Evolutionary conservation across 1,140 invertebrate species (phyloP).

Genomic region (Drosophila equinoxialis): DNA sequence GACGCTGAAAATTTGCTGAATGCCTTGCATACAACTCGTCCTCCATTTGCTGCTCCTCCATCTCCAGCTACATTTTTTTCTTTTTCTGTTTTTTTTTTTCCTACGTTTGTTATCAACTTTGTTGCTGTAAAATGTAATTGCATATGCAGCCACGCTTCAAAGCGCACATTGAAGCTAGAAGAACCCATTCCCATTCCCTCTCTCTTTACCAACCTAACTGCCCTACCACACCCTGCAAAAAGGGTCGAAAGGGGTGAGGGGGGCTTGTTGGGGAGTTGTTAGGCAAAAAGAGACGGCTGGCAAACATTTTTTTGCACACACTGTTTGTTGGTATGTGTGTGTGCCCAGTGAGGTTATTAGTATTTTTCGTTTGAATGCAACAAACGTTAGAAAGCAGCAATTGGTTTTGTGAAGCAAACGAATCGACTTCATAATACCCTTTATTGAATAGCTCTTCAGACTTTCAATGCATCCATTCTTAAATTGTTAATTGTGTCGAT

Average conservation of each 20-base stretch:
- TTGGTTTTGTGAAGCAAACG: neutral
- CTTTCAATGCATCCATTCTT: too few relatives aligned
- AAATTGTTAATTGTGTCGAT: neutral
- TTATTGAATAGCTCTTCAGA: neutral
- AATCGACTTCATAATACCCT: neutral
- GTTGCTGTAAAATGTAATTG: constrained; percentile 78
- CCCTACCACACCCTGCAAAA: neutral
- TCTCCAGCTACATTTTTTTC: constrained; percentile 2
- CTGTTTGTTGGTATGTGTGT: constrained; percentile 4
- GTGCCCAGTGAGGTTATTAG: constrained; percentile 50
- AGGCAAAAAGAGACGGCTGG: constrained; percentile 14
- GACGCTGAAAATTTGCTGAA: constrained; percentile 74
- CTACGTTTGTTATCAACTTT: constrained; percentile 77
- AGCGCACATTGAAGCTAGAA: constrained; percentile 56
- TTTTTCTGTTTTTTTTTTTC: constrained; percentile 33
- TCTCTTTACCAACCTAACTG: neutral
- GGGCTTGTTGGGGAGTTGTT: constrained; percentile 1
- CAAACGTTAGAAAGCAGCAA: constrained; percentile 26
- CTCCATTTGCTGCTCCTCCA: constrained; percentile 12
- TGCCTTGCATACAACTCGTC: constrained; percentile 49
- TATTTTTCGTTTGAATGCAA: constrained; percentile 56
- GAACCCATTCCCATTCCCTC: neutral
- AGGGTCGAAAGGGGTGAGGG: constrained; percentile 7
- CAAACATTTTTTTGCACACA: constrained; percentile 53
- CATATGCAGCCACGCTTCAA: constrained; percentile 78